phyloP scores from a whole-genome alignment of 37 sponge, comb jelly and placozoan species.

The Dysidea cf. avara region DNA sequence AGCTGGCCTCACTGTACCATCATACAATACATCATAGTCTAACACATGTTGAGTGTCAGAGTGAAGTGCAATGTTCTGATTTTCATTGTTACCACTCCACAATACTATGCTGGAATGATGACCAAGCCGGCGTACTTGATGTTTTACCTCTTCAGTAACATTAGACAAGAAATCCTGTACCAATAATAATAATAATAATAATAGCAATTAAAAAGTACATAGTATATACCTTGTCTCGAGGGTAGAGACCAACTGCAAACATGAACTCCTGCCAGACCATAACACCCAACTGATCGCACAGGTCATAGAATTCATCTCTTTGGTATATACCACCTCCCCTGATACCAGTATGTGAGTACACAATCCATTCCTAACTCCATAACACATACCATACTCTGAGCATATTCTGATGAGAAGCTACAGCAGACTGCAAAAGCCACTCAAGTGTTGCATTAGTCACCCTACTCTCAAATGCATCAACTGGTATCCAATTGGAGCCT shows the following conservation, averaged over 20 bases:
- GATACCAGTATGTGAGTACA: not conserved
- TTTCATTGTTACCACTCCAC: constrained; percentile 99
- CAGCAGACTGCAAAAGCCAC: constrained; percentile 58
- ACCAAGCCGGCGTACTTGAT: constrained; percentile 72
- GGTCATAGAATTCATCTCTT: constrained; percentile 86
- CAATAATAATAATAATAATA: not conserved
- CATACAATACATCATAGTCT: constrained; percentile 87
- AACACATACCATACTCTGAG: constrained; percentile 78
- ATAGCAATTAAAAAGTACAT: not conserved
- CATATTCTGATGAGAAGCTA: constrained; percentile 86
- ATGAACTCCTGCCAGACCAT: constrained; percentile 99
- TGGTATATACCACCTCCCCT: constrained; percentile 99
- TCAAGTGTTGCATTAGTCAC: constrained; percentile 43
- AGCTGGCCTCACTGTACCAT: constrained; percentile 58
- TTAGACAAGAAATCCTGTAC: constrained; percentile 77
- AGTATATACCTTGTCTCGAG: constrained; percentile 72
- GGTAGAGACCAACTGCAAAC: constrained; percentile 95
- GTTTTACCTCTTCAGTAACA: constrained; percentile 69
- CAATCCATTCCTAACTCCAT: not conserved
- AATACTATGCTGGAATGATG: constrained; percentile 88
- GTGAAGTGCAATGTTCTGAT: constrained; percentile 56
- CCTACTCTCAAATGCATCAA: constrained; percentile 83
- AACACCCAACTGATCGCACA: constrained; percentile 89
- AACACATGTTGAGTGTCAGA: constrained; percentile 22
- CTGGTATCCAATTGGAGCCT: constrained; percentile 94